Conservation (phyloP, 2,797 vertebrate genomes). For the Podarcis lilfordi region DNA sequence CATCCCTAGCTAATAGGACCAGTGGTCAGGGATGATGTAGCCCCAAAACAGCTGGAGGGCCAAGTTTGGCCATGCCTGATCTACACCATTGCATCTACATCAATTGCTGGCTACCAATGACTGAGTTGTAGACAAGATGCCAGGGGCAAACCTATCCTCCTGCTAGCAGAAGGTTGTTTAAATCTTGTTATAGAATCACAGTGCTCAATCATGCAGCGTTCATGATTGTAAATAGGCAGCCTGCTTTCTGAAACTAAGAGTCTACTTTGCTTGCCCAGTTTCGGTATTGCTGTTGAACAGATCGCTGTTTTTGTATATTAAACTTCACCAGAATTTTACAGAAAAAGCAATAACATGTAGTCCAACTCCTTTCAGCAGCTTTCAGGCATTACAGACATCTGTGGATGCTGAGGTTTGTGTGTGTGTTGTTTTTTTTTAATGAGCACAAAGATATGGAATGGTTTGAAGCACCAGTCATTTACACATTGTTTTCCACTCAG, state of each 20-base stretch:
- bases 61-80: no score
- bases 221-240: slow-evolving; percentile 49
- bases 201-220: slow-evolving; percentile 34
- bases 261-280: slow-evolving; percentile 36
- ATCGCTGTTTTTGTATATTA: slow-evolving; percentile 61
- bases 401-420: slow-evolving; percentile 43
- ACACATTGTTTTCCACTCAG: slow-evolving; percentile 66
- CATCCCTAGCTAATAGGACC: no score
- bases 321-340: slow-evolving; percentile 71
- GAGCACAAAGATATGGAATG: slow-evolving; percentile 70
- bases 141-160: slow-evolving; percentile 57
- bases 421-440: slow-evolving; percentile 51
- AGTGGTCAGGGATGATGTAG: no score
- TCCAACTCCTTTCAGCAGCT: slow-evolving; percentile 70
- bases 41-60: no score
- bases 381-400: slow-evolving; percentile 69
- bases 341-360: slow-evolving; percentile 68
- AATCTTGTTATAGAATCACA: slow-evolving; percentile 52
- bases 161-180: slow-evolving; percentile 65
- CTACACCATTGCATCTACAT: slow-evolving; percentile 34
- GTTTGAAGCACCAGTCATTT: slow-evolving; percentile 70
- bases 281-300: slow-evolving; percentile 60
- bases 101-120: slow-evolving; percentile 18
- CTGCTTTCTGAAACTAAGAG: slow-evolving; percentile 54
- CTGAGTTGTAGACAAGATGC: slow-evolving; percentile 50